Conservation (phyloP, 2,888 invertebrate genomes). For the Campopleginae sp. region DNA sequence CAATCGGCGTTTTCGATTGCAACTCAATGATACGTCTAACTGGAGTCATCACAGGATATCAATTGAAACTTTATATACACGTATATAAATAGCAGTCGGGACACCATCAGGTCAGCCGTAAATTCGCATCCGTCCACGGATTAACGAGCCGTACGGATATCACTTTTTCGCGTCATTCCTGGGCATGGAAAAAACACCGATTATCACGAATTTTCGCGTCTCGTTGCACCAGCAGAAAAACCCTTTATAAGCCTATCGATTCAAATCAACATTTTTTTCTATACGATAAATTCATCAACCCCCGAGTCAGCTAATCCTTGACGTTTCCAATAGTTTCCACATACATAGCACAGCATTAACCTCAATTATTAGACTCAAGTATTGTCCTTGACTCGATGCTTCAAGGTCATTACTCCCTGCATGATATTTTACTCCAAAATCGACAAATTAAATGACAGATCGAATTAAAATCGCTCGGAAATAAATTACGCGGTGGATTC, state of each 20-base stretch:
- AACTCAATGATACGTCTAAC: conserved; percentile 65
- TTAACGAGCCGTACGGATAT: conserved; percentile 59
- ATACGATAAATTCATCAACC: neutral
- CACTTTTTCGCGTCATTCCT: neutral
- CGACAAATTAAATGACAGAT: no score
- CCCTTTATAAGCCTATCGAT: neutral
- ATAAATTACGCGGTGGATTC: neutral
- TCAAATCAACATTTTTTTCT: neutral
- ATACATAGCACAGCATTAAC: neutral
- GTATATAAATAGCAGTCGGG: neutral
- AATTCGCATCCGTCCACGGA: conserved; percentile 64
- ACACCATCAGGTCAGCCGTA: conserved; percentile 59
- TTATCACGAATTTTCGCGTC: conserved; percentile 45
- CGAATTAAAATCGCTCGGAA: neutral
- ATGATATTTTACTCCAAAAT: neutral
- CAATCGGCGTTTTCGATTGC: conserved; percentile 56
- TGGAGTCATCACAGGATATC: conserved; percentile 60
- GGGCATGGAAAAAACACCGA: neutral
- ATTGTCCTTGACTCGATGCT: neutral
- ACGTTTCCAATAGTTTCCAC: neutral
- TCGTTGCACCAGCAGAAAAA: neutral
- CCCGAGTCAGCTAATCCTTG: neutral
- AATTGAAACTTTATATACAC: conserved; percentile 27
- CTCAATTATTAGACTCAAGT: neutral
- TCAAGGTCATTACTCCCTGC: neutral